These are phyloP conservation scores for Spea bombifrons DNA, from an alignment of 2,113 vertebrate genomes.

Conservation along the genomic window DNA sequence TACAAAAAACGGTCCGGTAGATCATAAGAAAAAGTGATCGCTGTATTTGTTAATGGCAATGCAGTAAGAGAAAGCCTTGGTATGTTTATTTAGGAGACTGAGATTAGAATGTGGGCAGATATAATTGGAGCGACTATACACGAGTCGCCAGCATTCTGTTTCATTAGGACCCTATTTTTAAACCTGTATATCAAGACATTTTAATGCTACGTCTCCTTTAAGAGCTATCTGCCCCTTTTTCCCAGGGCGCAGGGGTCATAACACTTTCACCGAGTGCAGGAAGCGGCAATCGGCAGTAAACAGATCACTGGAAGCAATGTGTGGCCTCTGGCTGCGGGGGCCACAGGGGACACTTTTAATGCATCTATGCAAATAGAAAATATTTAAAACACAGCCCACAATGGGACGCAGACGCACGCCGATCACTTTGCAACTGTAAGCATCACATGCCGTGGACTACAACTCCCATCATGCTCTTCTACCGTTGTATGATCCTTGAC, in stretches of 20 bases:
- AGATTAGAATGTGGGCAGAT: no score
- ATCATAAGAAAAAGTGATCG: no score
- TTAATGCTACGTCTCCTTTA: not conserved
- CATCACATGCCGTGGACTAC: not conserved
- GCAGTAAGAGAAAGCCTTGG: no score
- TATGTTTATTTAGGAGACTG: no score
- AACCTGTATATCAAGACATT: not conserved
- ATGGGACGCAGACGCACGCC: not conserved
- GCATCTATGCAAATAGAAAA: slow-evolving; percentile 4
- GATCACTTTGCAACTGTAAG: no score
- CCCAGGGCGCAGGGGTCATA: slow-evolving; percentile 11
- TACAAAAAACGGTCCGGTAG: no score
- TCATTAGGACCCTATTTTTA: no score
- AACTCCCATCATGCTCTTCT: not conserved
- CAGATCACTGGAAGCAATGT: slow-evolving; percentile 32
- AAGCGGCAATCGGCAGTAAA: slow-evolving; percentile 31
- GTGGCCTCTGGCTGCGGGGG: slow-evolving; percentile 19
- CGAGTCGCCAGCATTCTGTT: no score
- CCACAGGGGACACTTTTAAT: slow-evolving; percentile 14
- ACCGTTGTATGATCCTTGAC: no score
- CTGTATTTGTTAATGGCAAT: no score
- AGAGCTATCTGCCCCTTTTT: not conserved
- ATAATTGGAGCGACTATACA: no score
- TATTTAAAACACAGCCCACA: not conserved
- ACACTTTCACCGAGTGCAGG: slow-evolving; percentile 27